Conservation (phyloP, 2,888 invertebrate genomes). For the Drosophila formosana region DNA sequence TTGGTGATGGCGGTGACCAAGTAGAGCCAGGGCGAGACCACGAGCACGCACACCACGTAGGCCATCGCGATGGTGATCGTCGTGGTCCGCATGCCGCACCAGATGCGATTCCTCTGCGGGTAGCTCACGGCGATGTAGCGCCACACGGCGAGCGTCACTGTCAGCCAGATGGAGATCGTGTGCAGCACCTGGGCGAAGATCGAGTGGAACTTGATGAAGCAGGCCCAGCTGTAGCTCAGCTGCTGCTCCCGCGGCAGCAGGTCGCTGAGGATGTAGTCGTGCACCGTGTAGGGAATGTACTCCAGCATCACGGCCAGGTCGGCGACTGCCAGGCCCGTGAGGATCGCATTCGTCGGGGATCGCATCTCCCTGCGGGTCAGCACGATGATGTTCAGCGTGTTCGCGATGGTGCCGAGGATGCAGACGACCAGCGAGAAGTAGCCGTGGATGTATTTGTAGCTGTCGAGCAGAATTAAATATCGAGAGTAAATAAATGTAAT, state of each 20-base stretch:
- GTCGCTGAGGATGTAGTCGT: conserved; percentile 89
- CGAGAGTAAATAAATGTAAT: neutral
- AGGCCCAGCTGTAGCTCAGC: conserved; percentile 91
- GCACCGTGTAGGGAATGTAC: conserved; percentile 95
- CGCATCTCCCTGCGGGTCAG: conserved; percentile 95
- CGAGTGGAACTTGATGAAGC: conserved; percentile 94
- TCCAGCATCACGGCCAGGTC: conserved; percentile 98
- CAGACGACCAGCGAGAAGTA: conserved; percentile 94
- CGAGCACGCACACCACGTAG: conserved; percentile 92
- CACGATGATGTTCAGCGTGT: conserved; percentile 96
- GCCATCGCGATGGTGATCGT: conserved; percentile 91
- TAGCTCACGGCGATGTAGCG: conserved; percentile 94
- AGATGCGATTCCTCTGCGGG: conserved; percentile 92
- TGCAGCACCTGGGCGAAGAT: conserved; percentile 95
- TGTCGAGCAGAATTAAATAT: conserved; percentile 70
- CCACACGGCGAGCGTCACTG: conserved; percentile 97
- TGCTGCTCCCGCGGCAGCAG: conserved; percentile 86
- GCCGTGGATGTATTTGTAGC: conserved; percentile 92
- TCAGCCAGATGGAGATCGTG: conserved; percentile 97
- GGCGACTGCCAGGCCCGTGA: conserved; percentile 95
- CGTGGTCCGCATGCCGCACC: conserved; percentile 93
- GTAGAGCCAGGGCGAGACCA: conserved; percentile 90
- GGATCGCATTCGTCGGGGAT: conserved; percentile 95
- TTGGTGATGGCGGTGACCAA: conserved; percentile 91
- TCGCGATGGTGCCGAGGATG: conserved; percentile 95